These are phyloP conservation scores for Coleophora deauratella DNA, from an alignment of 2,888 invertebrate genomes.

Conservation along the genomic window DNA sequence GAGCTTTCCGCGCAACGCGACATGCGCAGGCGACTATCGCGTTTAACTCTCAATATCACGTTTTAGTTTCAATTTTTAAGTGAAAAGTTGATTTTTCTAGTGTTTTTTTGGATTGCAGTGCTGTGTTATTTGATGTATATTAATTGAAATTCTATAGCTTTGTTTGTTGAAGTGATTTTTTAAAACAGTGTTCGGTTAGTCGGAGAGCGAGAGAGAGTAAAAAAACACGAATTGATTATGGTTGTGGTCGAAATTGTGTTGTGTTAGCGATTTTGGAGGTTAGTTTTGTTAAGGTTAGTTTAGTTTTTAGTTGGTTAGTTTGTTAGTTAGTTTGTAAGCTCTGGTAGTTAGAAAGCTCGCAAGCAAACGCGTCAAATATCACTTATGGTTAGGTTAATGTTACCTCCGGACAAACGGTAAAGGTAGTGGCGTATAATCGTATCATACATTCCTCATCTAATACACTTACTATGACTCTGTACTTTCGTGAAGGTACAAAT, in stretches of 20 bases:
- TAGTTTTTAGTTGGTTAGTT: background rate
- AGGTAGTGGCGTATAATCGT: conserved; percentile 2
- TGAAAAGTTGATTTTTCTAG: conserved; percentile 25
- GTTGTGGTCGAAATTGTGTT: conserved; percentile 36
- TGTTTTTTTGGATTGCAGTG: conserved; percentile 60
- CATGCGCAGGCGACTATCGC: conserved; percentile 39
- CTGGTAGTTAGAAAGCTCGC: conserved; percentile 2
- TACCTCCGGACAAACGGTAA: conserved; percentile 9
- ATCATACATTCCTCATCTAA: conserved; percentile 1
- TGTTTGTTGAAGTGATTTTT: conserved; percentile 1
- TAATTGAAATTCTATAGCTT: conserved; percentile 6
- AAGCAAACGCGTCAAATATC: conserved; percentile 5
- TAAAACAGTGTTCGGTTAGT: conserved; percentile 16
- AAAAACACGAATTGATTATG: conserved; percentile 51
- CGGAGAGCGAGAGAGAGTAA: conserved; percentile 16
- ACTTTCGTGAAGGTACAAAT: too few relatives aligned
- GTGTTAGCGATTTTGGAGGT: conserved; percentile 63
- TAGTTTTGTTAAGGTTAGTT: conserved; percentile 24
- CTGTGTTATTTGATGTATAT: conserved; percentile 24
- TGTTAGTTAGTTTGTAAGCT: conserved; percentile 1
- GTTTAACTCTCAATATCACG: conserved; percentile 20
- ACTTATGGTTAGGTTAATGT: conserved; percentile 8
- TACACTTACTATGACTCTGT: conserved; percentile 1
- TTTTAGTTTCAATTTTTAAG: conserved; percentile 20
- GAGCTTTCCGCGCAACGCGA: conserved; percentile 40